Evolutionary conservation across 2,113 vertebrate genomes (phyloP), one percentile per base, ranked within the genome.

Genomic region (Lycaon pictus): DNA sequence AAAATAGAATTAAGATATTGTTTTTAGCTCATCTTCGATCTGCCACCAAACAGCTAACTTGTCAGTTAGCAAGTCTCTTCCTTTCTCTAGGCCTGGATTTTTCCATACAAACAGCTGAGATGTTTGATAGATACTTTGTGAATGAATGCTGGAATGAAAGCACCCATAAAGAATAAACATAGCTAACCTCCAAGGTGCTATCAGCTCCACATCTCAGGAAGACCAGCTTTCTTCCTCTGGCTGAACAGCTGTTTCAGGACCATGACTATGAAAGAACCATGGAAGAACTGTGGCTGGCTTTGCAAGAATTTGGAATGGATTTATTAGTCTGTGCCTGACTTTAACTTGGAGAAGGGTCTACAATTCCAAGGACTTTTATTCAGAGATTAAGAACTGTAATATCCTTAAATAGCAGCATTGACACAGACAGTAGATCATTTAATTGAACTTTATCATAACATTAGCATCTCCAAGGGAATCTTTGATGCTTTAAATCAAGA

Each of bases 251-350:
- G 25, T 63, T 51, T 94, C 56, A 72, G 85, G 51, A 86, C 58
- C 35, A 32, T 3, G 60, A 71, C 19, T 48, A 12, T 3, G 25
- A 29, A 58, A 81, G 32, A 82, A 11, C 1, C 0, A 0, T 3
- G 3, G 0, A 58, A 81, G 32, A 82, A 11, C 1, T 0, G 0
- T 3, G 2, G 0, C 29, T 92, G n/a, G 11, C 4, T 16, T 1
- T 92, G 6, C 12, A 67, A 89, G 23, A 67, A 11, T 22, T 37
- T 79, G 17, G 25, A 58, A 79, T 35, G n/a, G 58, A 55, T 96
- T 94, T 87, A 37, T 77, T 71, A 88, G 23, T 43, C 29, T 58
- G 13, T 22, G 0, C 4, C 22, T 7, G 11, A 8, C 19, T 93
- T 82, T 67, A 48, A 88, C 29, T 19, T 93, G 20, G 12, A 89